Conservation (phyloP, 2,113 vertebrate species). For the Paraplagusia blochii region DNA sequence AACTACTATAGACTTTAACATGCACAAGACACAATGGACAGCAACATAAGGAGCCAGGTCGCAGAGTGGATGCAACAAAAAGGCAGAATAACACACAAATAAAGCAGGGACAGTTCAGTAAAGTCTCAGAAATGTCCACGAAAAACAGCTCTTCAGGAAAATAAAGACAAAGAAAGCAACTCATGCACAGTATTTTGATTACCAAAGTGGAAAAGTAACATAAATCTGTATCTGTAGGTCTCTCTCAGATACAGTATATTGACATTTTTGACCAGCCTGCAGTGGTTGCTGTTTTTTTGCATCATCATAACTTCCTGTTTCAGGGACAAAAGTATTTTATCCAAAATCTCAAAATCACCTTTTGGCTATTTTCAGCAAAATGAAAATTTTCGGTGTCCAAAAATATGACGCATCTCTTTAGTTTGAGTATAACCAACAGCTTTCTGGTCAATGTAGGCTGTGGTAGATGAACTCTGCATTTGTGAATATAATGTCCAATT, state of each 20-base stretch:
- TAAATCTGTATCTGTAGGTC: too few relatives aligned
- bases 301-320: too few relatives aligned
- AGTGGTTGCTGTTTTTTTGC: too few relatives aligned
- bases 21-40: conserved; percentile 80
- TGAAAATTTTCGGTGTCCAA: too few relatives aligned
- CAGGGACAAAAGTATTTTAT: too few relatives aligned
- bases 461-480: neutral
- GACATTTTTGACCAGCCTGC: too few relatives aligned
- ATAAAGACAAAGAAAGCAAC: conserved; percentile 78
- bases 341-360: too few relatives aligned
- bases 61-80: conserved; percentile 66
- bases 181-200: conserved; percentile 90
- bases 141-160: conserved; percentile 70
- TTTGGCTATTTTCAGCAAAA: too few relatives aligned
- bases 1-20: conserved; percentile 78
- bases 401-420: too few relatives aligned
- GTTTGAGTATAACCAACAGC: neutral
- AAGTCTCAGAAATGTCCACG: conserved; percentile 74
- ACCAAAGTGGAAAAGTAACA: conserved; percentile 74
- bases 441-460: neutral
- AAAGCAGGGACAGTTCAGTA: conserved; percentile 76
- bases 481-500: neutral
- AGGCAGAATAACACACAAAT: conserved; percentile 55
- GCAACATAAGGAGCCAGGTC: too few relatives aligned
- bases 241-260: too few relatives aligned